Evolutionary conservation across 2,888 invertebrate species (phyloP), one percentile per base, ranked within the genome.

Genomic region (Nineta flava): DNA sequence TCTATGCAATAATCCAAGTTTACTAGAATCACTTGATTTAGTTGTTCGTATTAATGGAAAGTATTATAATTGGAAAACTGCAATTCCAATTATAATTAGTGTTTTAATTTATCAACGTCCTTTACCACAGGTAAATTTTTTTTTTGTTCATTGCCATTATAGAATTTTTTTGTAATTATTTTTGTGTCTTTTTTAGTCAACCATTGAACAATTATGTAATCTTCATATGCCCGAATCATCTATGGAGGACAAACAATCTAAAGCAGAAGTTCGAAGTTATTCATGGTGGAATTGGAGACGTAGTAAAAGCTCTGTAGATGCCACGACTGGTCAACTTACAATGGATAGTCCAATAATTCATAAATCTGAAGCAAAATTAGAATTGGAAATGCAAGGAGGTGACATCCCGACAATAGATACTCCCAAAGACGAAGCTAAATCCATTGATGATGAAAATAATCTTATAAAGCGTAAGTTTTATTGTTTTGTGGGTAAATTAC

Each of bases 41-140:
- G 83, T 93, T 54, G 83, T 94, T 58, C 79, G 87, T 60, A 78
- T 94, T 54, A 83, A 83, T 62, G 85, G 85, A 59, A 88, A 92
- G 71, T 87, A 83, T 68, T 85, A 88, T 72, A 87, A 85, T 60
- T 95, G 94, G 93, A 75, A 81, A 57, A 83, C 85, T 57, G 96
- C 95, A 57, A 86, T 87, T 52, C 91, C 95, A 42, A 80, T 94
- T 62, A 77, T 97, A 59, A 80, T 94, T 62, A 87, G 91, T 55
- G 74, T 87, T 55, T 78, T 90, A 54, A 82, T 86, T 57, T 96
- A 87, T 72, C 82, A 90, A 62, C 79, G 90, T 59, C 83, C 87
- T 50, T 71, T 96, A 59, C 85, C 94, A 52, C 77, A 78, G 64
- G 82, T 83, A 64, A 71, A 71, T 63, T 50, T 10, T n/a, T n/a